These are phyloP conservation scores for Myrmophylax atrothorax DNA, from an alignment of 2,113 vertebrate species.

Conservation along the genomic window DNA sequence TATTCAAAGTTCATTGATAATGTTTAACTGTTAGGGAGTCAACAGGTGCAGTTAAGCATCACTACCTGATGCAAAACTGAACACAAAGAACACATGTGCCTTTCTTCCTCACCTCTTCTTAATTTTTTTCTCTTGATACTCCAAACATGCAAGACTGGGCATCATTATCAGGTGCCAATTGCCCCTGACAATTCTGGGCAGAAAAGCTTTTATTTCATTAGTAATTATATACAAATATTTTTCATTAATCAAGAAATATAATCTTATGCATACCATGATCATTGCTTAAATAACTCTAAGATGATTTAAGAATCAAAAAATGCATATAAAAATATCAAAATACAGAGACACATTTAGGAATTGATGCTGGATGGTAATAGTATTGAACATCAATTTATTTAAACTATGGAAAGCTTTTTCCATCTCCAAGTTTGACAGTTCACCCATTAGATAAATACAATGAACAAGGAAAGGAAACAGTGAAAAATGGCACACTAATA, in stretches of 20 bases:
- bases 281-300: not conserved
- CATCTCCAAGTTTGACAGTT: not conserved
- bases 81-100: not conserved
- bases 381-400: not conserved
- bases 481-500: not conserved
- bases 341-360: not conserved
- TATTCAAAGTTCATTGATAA: not conserved
- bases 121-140: not conserved
- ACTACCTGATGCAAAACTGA: not conserved
- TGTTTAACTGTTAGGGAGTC: not conserved
- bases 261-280: not conserved
- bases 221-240: not conserved
- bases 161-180: not conserved
- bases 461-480: not conserved
- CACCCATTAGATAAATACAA: not conserved
- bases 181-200: not conserved
- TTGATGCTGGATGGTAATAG: not conserved
- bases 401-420: not conserved
- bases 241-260: not conserved
- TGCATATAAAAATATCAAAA: not conserved
- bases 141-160: not conserved
- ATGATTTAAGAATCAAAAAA: not conserved
- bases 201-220: not conserved
- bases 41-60: not conserved
- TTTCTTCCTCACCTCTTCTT: fast-evolving